Evolutionary conservation across 2,888 invertebrate genomes (phyloP).

Genomic region (Pomacea canaliculata): DNA sequence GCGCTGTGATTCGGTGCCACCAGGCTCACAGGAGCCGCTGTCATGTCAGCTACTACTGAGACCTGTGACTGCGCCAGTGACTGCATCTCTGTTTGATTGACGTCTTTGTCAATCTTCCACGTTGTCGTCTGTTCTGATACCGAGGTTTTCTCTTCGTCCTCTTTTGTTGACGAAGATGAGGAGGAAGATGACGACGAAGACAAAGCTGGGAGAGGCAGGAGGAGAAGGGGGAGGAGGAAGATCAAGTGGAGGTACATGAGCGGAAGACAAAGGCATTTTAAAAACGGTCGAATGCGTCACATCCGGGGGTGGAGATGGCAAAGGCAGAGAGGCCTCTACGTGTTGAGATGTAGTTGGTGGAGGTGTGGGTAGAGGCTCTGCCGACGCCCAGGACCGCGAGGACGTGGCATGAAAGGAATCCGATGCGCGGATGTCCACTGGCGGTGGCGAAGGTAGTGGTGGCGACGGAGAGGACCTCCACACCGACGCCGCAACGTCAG

Average conservation of each 20-base stretch:
- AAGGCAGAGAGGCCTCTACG: background rate
- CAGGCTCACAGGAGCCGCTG: background rate
- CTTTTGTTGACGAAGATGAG: background rate
- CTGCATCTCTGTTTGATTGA: background rate
- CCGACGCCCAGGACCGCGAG: background rate
- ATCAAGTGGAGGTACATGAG: background rate
- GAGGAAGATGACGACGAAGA: background rate
- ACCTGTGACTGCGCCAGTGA: background rate
- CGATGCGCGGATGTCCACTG: background rate
- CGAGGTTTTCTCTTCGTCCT: background rate
- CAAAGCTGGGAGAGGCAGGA: background rate
- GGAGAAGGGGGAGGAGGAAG: background rate
- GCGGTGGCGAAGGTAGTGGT: conserved; percentile 14
- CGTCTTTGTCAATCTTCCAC: background rate
- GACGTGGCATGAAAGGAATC: background rate
- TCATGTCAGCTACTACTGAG: background rate
- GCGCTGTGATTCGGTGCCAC: background rate
- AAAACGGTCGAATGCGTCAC: background rate
- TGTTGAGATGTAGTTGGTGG: background rate
- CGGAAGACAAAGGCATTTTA: background rate
- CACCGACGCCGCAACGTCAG: background rate
- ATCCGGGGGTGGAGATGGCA: background rate
- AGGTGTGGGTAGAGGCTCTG: background rate
- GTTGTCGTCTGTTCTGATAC: background rate
- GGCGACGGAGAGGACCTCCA: background rate